Evolutionary conservation across 2,113 vertebrate genomes (phyloP).

Genomic region (Leucosticte australis): DNA sequence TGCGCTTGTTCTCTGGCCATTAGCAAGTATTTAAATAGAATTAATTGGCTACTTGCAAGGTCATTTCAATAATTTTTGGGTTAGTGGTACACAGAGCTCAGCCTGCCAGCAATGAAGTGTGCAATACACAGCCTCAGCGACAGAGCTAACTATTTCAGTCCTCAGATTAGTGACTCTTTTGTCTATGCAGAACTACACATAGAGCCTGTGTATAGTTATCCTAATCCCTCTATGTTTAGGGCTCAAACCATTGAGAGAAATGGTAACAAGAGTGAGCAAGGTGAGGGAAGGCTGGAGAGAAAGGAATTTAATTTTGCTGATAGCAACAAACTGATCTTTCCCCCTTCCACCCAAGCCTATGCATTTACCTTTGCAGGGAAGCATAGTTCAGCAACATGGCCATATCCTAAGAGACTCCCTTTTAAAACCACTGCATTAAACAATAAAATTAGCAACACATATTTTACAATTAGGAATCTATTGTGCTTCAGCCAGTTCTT

Average conservation of each 20-base stretch:
- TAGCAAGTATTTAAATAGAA: constrained; percentile 33
- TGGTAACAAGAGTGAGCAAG: accelerated
- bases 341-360: not conserved
- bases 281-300: not conserved
- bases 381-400: not conserved
- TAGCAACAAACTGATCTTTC: not conserved
- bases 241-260: not conserved
- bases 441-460: not conserved
- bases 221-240: not conserved
- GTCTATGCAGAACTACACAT: not conserved
- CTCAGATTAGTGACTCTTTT: not conserved
- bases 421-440: not conserved
- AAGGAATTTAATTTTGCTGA: not conserved
- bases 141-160: not conserved
- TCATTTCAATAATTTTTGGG: not conserved
- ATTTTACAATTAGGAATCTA: not conserved
- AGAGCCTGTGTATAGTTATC: not conserved
- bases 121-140: not conserved
- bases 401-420: not conserved
- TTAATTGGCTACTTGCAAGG: not conserved
- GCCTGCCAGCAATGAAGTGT: not conserved
- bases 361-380: not conserved
- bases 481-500: not conserved
- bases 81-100: not conserved
- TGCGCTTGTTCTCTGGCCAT: not conserved